Evolutionary conservation across 2,888 invertebrate species (phyloP), one percentile per base, ranked within the genome.

Genomic region (Nymphalis urticae): DNA sequence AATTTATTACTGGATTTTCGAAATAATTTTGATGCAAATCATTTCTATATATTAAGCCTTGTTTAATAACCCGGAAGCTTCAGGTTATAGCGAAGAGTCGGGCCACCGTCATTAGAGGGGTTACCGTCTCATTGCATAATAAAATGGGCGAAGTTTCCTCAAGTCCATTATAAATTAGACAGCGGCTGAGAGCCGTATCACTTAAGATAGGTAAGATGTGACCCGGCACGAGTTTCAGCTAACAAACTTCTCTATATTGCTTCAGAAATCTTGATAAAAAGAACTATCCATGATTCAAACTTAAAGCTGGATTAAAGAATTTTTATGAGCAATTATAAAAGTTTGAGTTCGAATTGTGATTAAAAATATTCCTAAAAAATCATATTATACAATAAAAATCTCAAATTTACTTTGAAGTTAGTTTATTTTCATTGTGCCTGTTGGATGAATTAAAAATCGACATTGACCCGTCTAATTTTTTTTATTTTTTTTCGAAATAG

Each of bases 111-210:
- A 89, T 92, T 92, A 92, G 89, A 88, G 87, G 88, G 90, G 90
- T 88, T 89, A 88, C 91, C 89, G 83, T 87, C 89, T 89, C 92
- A 91, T 90, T 91, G 91, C 92, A 92, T 92, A 92, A 92, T 92
- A 92, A 92, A 92, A 92, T 92, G 92, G 89, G 82, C 88, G 80
- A 92, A 92, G 91, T 92, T 92, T 90, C 86, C 90, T 85, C 87
- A 92, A 92, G 92, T 91, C 92, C 92, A 92, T 92, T 92, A 92
- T 92, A 92, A 92, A 92, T 92, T 92, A 92, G 92, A 92, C 92
- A 89, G 87, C 87, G 90, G 89, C 82, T 82, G 82, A 90, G 89
- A 86, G 87, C 87, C 90, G 90, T 91, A 90, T 92, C 92, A 89
- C 89, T 91, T 92, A 88, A 92, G 92, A 90, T 92, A 90, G 91